phyloP scores from a whole-genome alignment of 2,113 vertebrate species.

The Cyphomyrus discorhynchus region DNA sequence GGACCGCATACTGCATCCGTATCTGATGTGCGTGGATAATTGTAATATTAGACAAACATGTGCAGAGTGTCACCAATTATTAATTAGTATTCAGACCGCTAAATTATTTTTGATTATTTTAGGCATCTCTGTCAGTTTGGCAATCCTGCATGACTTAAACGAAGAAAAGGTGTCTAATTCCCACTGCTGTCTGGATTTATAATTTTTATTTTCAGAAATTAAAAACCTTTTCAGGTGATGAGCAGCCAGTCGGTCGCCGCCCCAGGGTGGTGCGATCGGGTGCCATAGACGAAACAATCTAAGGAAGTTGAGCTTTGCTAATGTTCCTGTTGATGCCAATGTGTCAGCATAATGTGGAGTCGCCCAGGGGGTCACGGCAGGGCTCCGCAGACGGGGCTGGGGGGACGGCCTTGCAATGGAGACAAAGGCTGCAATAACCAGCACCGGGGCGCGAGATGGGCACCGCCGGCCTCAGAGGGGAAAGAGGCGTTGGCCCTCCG shows the following conservation, averaged over 20 bases:
- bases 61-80: not conserved
- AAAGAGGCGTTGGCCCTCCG: not conserved
- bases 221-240: not conserved
- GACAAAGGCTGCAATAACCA: not conserved
- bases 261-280: not conserved
- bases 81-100: not conserved
- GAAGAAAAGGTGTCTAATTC: not conserved
- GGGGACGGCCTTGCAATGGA: not conserved
- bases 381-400: not conserved
- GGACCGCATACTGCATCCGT: not conserved
- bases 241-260: not conserved
- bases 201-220: not conserved
- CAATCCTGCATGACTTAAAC: not conserved
- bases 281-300: slow-evolving; percentile 1
- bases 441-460: not conserved
- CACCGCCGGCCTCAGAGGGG: not conserved
- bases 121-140: not conserved
- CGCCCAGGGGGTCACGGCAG: not conserved
- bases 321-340: slow-evolving; percentile 7
- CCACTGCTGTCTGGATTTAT: not conserved
- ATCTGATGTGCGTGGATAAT: not conserved
- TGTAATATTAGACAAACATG: not conserved
- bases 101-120: not conserved
- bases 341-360: slow-evolving; percentile 4
- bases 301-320: not conserved